Evolutionary conservation across 2,113 vertebrate genomes (phyloP).

Genomic region (Pyxicephalus adspersus): DNA sequence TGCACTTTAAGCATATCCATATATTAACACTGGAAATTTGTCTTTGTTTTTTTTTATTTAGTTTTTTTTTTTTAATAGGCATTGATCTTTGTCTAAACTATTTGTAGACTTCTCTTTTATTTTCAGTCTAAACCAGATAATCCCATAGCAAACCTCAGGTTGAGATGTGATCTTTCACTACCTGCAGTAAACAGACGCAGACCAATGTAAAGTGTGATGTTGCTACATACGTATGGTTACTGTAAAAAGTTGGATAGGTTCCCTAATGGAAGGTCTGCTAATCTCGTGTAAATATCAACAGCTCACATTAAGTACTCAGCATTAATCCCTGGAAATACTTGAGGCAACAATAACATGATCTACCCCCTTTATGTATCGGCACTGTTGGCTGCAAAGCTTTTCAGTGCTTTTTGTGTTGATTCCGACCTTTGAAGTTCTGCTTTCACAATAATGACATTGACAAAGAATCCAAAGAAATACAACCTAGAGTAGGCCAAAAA

Average conservation of each 20-base stretch:
- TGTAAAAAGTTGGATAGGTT: background rate
- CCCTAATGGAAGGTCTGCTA: background rate
- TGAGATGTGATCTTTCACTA: background rate
- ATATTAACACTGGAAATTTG: background rate
- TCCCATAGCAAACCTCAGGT: background rate
- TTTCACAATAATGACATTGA: background rate
- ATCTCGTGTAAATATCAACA: conserved; percentile 25
- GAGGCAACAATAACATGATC: background rate
- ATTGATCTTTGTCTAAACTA: background rate
- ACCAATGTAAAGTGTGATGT: background rate
- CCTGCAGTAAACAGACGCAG: background rate
- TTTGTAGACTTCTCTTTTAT: no score
- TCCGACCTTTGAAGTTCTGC: background rate
- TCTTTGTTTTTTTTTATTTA: background rate
- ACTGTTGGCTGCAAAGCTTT: background rate
- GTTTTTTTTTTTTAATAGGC: background rate
- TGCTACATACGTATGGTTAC: background rate
- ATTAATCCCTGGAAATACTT: conserved; percentile 2
- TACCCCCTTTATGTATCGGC: background rate
- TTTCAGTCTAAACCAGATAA: background rate
- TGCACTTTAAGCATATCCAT: background rate
- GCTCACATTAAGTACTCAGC: background rate
- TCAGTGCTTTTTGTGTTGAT: background rate
- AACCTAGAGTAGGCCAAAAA: no score
- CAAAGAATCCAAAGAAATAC: no score